These are phyloP conservation scores for Agapornis roseicollis DNA, from an alignment of 2,113 vertebrate species.

Conservation along the genomic window DNA sequence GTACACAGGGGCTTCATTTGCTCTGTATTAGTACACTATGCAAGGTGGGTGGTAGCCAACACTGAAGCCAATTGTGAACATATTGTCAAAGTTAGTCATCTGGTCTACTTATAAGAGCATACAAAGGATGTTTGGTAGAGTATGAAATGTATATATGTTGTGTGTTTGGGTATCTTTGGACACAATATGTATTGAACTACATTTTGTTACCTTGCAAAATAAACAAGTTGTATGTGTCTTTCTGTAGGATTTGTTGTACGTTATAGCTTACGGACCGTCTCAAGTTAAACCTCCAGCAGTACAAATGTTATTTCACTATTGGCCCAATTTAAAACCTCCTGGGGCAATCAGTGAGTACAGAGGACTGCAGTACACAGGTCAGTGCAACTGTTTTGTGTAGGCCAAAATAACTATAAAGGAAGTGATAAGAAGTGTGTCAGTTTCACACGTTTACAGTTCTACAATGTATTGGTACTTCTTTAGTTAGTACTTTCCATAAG, in stretches of 20 bases:
- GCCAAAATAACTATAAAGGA: neutral
- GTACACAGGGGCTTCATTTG: neutral
- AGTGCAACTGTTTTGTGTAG: conserved; percentile 34
- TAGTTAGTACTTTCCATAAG: neutral
- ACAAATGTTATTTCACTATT: conserved; percentile 99
- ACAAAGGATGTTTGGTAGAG: neutral
- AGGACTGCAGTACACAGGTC: conserved; percentile 97
- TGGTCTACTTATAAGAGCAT: neutral
- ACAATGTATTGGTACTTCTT: neutral
- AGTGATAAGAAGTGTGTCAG: neutral
- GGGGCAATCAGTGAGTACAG: conserved; percentile 98
- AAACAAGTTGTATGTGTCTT: neutral
- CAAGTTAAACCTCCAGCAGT: conserved; percentile 98
- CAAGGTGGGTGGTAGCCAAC: neutral
- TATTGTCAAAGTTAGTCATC: neutral
- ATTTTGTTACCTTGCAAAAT: neutral
- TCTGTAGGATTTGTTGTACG: conserved; percentile 93
- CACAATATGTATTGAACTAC: neutral
- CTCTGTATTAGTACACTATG: neutral
- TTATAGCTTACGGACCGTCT: conserved; percentile 97
- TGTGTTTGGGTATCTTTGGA: neutral
- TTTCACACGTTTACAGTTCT: neutral
- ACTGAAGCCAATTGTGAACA: neutral
- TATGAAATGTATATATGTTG: neutral
- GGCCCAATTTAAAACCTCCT: conserved; percentile 98